Conservation (phyloP, 23 tunicate genomes). For the Diplosoma virens region DNA sequence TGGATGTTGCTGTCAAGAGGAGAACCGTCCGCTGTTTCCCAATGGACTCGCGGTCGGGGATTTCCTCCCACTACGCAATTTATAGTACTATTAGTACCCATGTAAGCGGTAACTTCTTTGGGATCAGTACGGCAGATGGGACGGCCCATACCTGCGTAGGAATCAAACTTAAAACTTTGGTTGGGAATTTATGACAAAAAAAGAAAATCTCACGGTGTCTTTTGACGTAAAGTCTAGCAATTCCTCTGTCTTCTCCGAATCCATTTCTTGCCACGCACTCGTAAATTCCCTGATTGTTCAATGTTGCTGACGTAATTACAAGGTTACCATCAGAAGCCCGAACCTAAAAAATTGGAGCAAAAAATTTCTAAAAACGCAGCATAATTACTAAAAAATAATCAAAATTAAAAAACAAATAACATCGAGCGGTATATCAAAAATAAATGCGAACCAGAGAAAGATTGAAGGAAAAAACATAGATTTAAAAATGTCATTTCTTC, state of each 20-base stretch:
- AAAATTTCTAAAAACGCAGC: too few species aligned
- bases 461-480: neutral
- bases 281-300: conserved; percentile 54
- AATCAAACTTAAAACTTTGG: neutral
- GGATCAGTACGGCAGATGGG: conserved; percentile 84
- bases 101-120: conserved; percentile 63
- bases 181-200: neutral
- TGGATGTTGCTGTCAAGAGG: conserved; percentile 42
- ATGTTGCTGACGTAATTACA: conserved; percentile 16
- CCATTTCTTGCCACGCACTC: conserved; percentile 56
- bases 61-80: conserved; percentile 68
- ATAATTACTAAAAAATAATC: too few species aligned
- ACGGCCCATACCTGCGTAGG: neutral
- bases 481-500: neutral
- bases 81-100: conserved; percentile 80
- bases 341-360: neutral
- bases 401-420: too few species aligned
- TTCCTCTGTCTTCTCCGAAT: conserved; percentile 47
- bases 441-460: neutral
- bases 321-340: conserved; percentile 32
- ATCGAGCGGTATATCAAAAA: too few species aligned
- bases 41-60: conserved; percentile 63
- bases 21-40: conserved; percentile 63
- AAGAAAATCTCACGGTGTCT: conserved; percentile 19
- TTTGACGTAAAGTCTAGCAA: conserved; percentile 27